These are phyloP conservation scores for Aix galericulata DNA, from an alignment of 2,113 vertebrate species.

Conservation along the genomic window DNA sequence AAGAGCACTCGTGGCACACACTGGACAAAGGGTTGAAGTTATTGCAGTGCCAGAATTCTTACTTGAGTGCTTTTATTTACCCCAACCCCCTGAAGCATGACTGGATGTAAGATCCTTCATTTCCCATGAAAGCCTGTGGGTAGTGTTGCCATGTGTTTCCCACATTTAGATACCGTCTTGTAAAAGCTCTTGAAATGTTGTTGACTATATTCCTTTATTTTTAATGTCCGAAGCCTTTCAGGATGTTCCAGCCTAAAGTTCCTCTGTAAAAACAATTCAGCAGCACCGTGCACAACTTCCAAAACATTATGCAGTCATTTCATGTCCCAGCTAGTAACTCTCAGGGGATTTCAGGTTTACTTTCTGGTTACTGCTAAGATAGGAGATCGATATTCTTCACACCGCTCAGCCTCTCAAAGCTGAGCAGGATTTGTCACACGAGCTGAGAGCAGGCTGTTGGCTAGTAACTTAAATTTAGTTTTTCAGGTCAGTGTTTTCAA, in stretches of 20 bases:
- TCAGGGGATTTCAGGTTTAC: neutral
- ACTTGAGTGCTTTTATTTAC: neutral
- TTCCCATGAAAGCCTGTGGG: neutral
- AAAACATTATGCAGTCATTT: neutral
- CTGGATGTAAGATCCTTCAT: neutral
- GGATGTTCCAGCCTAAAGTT: neutral
- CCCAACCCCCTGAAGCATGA: neutral
- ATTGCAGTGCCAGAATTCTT: neutral
- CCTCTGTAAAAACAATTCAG: neutral
- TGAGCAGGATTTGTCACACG: neutral
- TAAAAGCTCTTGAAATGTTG: neutral
- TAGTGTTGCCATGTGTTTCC: neutral
- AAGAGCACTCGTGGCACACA: fast-evolving
- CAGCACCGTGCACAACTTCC: neutral
- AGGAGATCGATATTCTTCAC: neutral
- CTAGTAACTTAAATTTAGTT: neutral
- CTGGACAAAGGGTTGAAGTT: neutral
- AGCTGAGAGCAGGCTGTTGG: neutral
- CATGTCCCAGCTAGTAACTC: neutral
- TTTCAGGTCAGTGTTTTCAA: conserved; percentile 27
- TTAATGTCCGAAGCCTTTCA: neutral
- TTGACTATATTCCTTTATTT: neutral
- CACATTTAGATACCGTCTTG: neutral
- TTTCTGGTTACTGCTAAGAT: neutral
- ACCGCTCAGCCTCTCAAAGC: neutral